Conservation (phyloP, 2,888 invertebrate species). For the Synergus gifuensis region DNA sequence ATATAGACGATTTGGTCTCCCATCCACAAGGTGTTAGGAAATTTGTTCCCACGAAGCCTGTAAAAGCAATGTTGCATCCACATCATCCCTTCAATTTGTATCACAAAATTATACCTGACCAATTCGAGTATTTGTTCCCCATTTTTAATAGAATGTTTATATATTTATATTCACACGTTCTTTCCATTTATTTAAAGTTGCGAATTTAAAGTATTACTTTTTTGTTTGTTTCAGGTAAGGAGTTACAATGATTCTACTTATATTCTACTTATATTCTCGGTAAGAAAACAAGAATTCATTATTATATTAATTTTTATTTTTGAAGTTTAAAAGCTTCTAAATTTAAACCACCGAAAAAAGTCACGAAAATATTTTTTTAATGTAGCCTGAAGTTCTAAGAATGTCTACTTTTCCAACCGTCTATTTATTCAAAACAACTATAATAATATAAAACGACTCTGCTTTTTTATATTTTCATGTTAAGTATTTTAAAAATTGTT, state of each 20-base stretch:
- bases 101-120: background rate
- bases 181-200: background rate
- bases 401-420: background rate
- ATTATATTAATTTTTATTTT: background rate
- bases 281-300: background rate
- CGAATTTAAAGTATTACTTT: background rate
- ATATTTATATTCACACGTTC: background rate
- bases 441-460: too few relatives aligned
- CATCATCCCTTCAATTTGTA: constrained; percentile 34
- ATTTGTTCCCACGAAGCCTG: constrained; percentile 39
- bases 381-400: background rate
- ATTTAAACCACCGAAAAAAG: background rate
- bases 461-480: background rate
- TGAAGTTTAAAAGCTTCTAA: background rate
- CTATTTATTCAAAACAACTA: background rate
- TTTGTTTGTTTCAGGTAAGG: background rate
- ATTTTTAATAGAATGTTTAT: too few relatives aligned
- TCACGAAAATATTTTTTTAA: background rate
- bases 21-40: constrained; percentile 28
- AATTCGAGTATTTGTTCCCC: background rate
- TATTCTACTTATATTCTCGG: background rate
- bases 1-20: constrained; percentile 11
- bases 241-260: background rate
- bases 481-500: background rate
- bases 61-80: constrained; percentile 8